A percentile compares a stretch with the other conserved stretches of the same genome.
Evolutionary conservation across 1,140 invertebrate species (phyloP).

Genomic region (Drosophila sturtevanti): DNA sequence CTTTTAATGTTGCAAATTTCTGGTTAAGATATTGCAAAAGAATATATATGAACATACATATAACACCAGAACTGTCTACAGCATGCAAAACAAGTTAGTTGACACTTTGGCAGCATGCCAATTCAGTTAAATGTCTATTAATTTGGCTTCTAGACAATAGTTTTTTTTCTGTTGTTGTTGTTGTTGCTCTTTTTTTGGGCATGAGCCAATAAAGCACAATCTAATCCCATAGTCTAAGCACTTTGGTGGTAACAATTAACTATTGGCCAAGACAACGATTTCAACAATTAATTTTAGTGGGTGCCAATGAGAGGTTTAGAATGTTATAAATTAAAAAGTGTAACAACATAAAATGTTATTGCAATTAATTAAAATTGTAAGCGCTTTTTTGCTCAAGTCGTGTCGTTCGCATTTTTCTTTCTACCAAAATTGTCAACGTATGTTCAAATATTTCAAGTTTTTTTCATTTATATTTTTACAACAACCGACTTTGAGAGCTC

Average conservation of each 20-base stretch:
- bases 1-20: neutral
- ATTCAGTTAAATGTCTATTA: slow-evolving; percentile 49
- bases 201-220: slow-evolving; percentile 55
- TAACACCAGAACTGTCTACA: slow-evolving; percentile 18
- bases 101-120: slow-evolving; percentile 47
- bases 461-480: neutral
- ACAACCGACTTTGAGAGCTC: slow-evolving; percentile 22
- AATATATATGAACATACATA: neutral
- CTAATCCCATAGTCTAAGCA: slow-evolving; percentile 18
- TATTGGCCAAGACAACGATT: slow-evolving; percentile 25
- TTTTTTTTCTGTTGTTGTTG: neutral
- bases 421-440: slow-evolving; percentile 45
- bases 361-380: slow-evolving; percentile 65
- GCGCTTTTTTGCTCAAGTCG: slow-evolving; percentile 9
- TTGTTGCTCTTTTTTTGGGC: slow-evolving; percentile 36
- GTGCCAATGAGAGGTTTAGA: slow-evolving; percentile 21
- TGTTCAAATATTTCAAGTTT: slow-evolving; percentile 14
- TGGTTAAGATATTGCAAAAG: neutral
- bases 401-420: slow-evolving; percentile 1
- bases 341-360: slow-evolving; percentile 37
- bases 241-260: slow-evolving; percentile 63
- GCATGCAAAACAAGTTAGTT: slow-evolving; percentile 62
- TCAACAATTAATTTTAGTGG: slow-evolving; percentile 43
- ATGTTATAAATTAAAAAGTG: slow-evolving; percentile 36
- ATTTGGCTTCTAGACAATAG: slow-evolving; percentile 55